Evolutionary conservation across 2,797 vertebrate species (phyloP), one percentile per base, ranked within the genome.

Genomic region (Clamator glandarius): DNA sequence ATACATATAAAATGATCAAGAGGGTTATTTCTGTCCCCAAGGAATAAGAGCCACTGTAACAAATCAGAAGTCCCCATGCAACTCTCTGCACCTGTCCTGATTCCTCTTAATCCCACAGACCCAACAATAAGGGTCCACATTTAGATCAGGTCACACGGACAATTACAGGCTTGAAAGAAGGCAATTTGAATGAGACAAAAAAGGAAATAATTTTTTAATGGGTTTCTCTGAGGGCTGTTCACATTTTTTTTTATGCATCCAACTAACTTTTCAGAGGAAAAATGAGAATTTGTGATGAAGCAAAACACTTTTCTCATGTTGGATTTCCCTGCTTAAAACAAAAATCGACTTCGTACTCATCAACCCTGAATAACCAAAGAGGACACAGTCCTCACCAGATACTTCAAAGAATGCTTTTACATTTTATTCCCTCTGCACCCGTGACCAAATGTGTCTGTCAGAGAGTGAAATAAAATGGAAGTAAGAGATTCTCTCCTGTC

Each of bases 11-110:
- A 80, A 68, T 84, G 69, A 92, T 82, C 39, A 46, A 57, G 58
- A 86, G 63, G 66, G 79, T 84, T 95, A 94, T 70, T 96, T 92
- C 87, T 96, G 87, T 87, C 73, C 36, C 68, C 88, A 91, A 79
- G 86, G 80, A 96, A 87, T 82, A 95, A 90, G 84, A 93, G 78
- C 62, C 70, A 92, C 82, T 66, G 57, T 62, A 84, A 91, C 75
- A 93, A 94, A 93, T 39, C 86, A 93, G 55, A 94, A 95, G 86
- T 54, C 84, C 54, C 62, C 89, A 90, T 91, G 92, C 91, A 95
- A 81, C 82, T 93, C 81, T 62, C 73, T 95, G 91, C 86, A 94
- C 90, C 89, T 97, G 93, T 91, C 69, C 59, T 79, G 88, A 94
- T 89, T 94, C 81, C 90, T 94, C 95, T 92, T 87, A 96, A 95